phyloP scores from a whole-genome alignment of 2,113 vertebrate genomes.

The Cryptotis parvus region DNA sequence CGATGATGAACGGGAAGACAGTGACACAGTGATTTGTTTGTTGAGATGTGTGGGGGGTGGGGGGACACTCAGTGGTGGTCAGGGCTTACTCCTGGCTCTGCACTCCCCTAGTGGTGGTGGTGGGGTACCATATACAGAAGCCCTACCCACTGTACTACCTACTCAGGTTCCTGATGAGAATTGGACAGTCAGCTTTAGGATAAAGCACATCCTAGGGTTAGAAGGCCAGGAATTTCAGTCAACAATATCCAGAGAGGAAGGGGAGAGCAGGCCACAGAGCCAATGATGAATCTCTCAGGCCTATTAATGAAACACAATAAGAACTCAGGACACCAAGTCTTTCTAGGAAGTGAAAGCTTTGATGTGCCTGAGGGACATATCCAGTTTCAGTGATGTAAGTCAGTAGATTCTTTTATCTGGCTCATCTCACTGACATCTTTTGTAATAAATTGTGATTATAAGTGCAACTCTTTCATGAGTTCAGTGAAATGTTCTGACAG shows the following conservation, averaged over 20 bases:
- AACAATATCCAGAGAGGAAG: not conserved
- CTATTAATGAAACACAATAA: not conserved
- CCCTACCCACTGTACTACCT: too few species aligned
- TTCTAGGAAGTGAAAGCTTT: not conserved
- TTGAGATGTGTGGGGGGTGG: too few species aligned
- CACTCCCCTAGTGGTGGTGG: too few species aligned
- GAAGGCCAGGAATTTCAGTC: not conserved
- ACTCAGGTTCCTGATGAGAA: too few species aligned
- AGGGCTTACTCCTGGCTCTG: too few species aligned
- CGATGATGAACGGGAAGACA: too few species aligned
- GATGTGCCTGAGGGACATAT: rapidly evolving
- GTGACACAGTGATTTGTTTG: too few species aligned
- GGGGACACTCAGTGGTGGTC: too few species aligned
- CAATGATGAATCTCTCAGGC: not conserved
- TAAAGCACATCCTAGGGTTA: not conserved
- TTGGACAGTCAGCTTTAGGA: not conserved
- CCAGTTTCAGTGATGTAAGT: too few species aligned
- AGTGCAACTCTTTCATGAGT: not conserved
- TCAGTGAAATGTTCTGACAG: not conserved
- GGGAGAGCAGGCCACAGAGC: too few species aligned
- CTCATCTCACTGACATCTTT: not conserved
- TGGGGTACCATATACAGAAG: too few species aligned
- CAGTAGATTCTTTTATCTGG: not conserved
- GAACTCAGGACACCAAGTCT: not conserved
- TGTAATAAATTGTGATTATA: not conserved